phyloP scores from a whole-genome alignment of 2,113 vertebrate species.

The Gadus chalcogrammus region DNA sequence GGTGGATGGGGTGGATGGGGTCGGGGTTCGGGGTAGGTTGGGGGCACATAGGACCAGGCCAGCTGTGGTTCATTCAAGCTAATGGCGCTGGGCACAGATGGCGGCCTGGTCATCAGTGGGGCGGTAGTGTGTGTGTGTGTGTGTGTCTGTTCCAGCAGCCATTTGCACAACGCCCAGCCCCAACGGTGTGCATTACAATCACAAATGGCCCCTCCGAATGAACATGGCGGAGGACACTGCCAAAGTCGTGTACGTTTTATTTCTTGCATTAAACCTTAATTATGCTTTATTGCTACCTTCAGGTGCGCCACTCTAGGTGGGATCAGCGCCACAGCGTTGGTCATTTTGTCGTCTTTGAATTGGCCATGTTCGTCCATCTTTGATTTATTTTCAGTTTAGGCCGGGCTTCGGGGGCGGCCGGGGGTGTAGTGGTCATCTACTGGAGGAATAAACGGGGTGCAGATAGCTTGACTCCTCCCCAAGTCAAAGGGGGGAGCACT shows the following conservation, averaged over 20 bases:
- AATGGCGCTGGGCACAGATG: conserved; percentile 58
- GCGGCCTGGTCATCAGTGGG: conserved; percentile 25
- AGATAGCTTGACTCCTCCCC: background rate
- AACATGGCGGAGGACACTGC: conserved; percentile 15
- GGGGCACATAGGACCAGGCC: conserved; percentile 28
- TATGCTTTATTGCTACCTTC: conserved; percentile 22
- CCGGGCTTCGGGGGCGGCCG: background rate
- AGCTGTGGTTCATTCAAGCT: conserved; percentile 56
- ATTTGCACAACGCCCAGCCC: conserved; percentile 3
- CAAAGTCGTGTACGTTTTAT: conserved; percentile 20
- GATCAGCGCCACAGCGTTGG: background rate
- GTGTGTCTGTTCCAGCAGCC: conserved; percentile 7
- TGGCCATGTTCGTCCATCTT: no score
- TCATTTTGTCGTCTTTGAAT: background rate
- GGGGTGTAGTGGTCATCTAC: background rate
- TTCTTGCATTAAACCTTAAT: conserved; percentile 34
- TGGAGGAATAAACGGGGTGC: background rate
- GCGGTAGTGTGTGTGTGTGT: conserved; percentile 4
- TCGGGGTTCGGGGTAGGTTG: no score
- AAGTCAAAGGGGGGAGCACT: background rate
- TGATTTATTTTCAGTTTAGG: conserved; percentile 8
- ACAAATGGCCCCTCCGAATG: conserved; percentile 49
- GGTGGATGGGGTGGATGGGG: conserved; percentile 13
- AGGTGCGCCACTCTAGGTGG: background rate
- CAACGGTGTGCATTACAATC: conserved; percentile 48